These are phyloP conservation scores for Scortum barcoo DNA, from an alignment of 2,113 vertebrate genomes.

Conservation along the genomic window DNA sequence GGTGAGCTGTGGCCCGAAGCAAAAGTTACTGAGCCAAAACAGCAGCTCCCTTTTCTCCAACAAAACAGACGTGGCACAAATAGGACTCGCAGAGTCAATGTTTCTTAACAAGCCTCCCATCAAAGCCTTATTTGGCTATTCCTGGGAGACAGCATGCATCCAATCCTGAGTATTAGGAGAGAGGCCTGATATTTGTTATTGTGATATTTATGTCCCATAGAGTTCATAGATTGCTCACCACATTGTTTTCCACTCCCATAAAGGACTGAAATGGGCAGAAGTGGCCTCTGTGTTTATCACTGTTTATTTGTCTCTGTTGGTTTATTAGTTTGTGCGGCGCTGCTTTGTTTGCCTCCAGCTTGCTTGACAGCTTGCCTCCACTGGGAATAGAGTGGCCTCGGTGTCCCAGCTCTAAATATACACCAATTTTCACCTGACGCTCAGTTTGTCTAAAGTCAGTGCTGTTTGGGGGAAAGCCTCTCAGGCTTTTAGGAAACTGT, in stretches of 20 bases:
- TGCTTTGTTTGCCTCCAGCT: slow-evolving; percentile 83
- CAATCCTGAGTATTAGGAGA: slow-evolving; percentile 59
- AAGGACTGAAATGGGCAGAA: slow-evolving; percentile 71
- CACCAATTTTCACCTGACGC: slow-evolving; percentile 77
- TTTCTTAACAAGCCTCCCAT: slow-evolving; percentile 73
- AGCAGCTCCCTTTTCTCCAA: slow-evolving; percentile 37
- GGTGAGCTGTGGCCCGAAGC: slow-evolving; percentile 57
- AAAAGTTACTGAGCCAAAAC: slow-evolving; percentile 44
- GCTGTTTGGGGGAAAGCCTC: slow-evolving; percentile 56
- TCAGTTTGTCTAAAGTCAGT: slow-evolving; percentile 71
- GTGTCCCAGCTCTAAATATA: slow-evolving; percentile 80
- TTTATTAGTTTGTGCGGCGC: slow-evolving; percentile 79
- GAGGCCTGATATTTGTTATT: slow-evolving; percentile 71
- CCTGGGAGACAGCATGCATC: slow-evolving; percentile 68
- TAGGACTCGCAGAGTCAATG: slow-evolving; percentile 58
- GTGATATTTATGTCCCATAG: slow-evolving; percentile 75
- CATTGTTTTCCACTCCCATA: slow-evolving; percentile 74
- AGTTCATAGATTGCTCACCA: slow-evolving; percentile 74
- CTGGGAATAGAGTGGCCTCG: slow-evolving; percentile 79
- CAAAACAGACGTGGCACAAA: slow-evolving; percentile 53
- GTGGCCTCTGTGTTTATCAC: slow-evolving; percentile 77
- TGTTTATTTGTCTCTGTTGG: slow-evolving; percentile 81
- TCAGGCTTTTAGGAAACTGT: slow-evolving; percentile 44
- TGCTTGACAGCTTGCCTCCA: slow-evolving; percentile 80
- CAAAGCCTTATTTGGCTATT: slow-evolving; percentile 71